Evolutionary conservation across 2,113 vertebrate species (phyloP).

Genomic region (Chamaea fasciata): DNA sequence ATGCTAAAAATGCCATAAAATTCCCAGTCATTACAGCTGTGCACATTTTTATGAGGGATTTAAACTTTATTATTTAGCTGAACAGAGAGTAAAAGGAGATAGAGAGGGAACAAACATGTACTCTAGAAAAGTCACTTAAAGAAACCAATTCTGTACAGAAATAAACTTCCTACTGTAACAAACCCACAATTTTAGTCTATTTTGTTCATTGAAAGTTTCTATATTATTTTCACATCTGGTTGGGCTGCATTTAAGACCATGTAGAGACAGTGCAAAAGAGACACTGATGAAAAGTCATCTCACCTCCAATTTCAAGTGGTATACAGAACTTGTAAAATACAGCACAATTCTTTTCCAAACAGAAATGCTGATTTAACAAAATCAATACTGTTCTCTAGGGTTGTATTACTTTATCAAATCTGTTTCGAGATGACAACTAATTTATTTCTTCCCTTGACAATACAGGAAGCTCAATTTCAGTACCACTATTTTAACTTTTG

Average conservation of each 20-base stretch:
- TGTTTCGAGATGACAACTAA: neutral
- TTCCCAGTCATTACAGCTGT: neutral
- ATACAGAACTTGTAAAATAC: neutral
- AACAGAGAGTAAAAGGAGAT: neutral
- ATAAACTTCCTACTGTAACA: neutral
- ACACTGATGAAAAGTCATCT: neutral
- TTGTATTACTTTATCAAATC: neutral
- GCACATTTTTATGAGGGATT: neutral
- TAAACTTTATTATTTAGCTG: neutral
- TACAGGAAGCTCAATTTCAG: neutral
- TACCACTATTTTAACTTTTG: neutral
- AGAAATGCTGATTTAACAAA: neutral
- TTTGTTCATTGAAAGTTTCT: neutral
- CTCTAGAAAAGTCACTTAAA: neutral
- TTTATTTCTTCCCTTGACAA: neutral
- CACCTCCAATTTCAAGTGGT: neutral
- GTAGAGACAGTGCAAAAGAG: neutral
- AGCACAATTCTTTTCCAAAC: neutral
- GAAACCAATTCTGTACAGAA: neutral
- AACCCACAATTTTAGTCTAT: neutral
- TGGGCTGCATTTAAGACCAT: neutral
- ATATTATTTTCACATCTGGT: neutral
- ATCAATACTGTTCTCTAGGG: neutral
- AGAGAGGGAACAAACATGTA: neutral
- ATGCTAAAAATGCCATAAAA: neutral